Conservation (phyloP, 2,113 vertebrate genomes). For the Platycercus adscitus region DNA sequence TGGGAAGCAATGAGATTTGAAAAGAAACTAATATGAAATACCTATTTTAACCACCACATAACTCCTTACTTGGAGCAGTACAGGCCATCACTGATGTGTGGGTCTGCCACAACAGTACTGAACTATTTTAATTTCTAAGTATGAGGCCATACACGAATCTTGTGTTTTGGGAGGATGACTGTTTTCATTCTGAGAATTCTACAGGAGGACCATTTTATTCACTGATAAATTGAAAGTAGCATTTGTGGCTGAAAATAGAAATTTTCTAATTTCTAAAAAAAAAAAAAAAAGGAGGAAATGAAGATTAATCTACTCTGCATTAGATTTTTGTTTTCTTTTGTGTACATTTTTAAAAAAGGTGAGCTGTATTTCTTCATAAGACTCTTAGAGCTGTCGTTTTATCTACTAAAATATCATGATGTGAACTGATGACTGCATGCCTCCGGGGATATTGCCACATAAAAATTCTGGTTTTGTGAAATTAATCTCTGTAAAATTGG, state of each 20-base stretch:
- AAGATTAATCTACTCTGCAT: not conserved
- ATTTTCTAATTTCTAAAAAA: too few species aligned
- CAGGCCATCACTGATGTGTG: not conserved
- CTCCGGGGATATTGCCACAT: constrained; percentile 9
- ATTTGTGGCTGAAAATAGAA: not conserved
- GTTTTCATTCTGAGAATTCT: not conserved
- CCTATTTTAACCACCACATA: not conserved
- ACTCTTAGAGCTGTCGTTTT: not conserved
- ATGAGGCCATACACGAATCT: not conserved
- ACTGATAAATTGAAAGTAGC: not conserved
- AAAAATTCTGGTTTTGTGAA: constrained; percentile 50
- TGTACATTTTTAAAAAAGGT: not conserved
- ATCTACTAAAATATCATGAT: constrained; percentile 36
- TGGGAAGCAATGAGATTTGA: not conserved
- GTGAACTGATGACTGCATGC: not conserved
- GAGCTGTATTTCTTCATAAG: not conserved
- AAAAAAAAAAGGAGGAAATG: not conserved
- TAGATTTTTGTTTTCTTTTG: not conserved
- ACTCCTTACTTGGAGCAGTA: not conserved
- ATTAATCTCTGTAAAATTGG: constrained; percentile 70
- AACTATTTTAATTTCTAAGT: not conserved
- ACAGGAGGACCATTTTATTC: not conserved
- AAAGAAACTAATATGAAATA: not conserved
- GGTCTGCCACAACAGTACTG: not conserved
- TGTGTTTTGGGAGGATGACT: not conserved